Conservation (phyloP, 2,797 vertebrate species). For the Xerus rutilus region DNA sequence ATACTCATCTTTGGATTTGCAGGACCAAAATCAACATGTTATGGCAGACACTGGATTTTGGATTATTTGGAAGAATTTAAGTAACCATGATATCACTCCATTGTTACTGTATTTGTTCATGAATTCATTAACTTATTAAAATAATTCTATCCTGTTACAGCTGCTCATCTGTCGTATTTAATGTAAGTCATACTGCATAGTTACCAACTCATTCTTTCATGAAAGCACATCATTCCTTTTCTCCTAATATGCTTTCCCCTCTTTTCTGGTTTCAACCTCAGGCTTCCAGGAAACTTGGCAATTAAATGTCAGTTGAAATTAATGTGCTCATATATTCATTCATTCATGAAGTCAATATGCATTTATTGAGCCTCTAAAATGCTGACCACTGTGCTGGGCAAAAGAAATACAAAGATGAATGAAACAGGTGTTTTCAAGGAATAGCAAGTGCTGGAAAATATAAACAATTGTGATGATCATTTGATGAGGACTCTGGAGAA, state of each 20-base stretch:
- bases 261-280: not conserved
- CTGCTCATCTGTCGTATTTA: not conserved
- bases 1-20: not conserved
- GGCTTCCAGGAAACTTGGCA: not conserved
- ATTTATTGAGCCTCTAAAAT: not conserved
- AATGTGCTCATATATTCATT: slow-evolving; percentile 11
- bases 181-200: not conserved
- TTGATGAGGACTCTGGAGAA: not conserved
- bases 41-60: not conserved
- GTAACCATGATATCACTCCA: not conserved
- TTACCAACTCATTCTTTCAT: not conserved
- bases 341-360: not conserved
- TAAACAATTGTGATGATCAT: not conserved
- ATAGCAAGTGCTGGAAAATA: not conserved
- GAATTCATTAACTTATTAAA: not conserved
- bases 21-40: not conserved
- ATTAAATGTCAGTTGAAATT: not conserved
- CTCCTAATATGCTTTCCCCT: not conserved
- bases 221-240: not conserved
- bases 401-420: not conserved
- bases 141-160: not conserved
- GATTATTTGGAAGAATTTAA: not conserved
- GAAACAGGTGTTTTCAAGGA: not conserved
- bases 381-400: not conserved
- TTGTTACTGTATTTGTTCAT: not conserved